A percentile compares a stretch with the other conserved stretches of the same genome.
Evolutionary conservation across 2,888 invertebrate species (phyloP).

Genomic region (Mellilla xanthometata): DNA sequence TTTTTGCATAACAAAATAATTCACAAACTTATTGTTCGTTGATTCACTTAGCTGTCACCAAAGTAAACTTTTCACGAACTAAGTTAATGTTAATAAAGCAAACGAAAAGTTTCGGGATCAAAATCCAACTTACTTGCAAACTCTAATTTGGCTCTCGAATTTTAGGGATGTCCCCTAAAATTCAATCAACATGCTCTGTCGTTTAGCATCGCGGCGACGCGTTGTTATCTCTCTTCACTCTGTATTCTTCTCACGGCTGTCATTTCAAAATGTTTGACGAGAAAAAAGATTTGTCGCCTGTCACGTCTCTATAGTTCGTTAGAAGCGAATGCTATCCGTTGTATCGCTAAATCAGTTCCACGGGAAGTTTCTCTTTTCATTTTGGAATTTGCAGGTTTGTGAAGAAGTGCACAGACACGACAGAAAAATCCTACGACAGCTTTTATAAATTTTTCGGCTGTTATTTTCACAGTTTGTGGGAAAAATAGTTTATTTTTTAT

Average conservation of each 20-base stretch:
- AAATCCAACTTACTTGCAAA: slow-evolving; percentile 12
- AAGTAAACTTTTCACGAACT: slow-evolving; percentile 9
- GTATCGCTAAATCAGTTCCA: slow-evolving; percentile 36
- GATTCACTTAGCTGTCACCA: slow-evolving; percentile 2
- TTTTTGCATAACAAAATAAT: too few relatives aligned
- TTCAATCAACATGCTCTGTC: slow-evolving; percentile 16
- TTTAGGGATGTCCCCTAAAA: slow-evolving; percentile 13
- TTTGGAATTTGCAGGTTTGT: too few relatives aligned
- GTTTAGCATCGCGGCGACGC: slow-evolving; percentile 6
- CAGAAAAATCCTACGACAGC: too few relatives aligned
- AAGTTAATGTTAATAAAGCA: slow-evolving; percentile 16
- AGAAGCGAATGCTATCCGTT: slow-evolving; percentile 46
- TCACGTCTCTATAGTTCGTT: slow-evolving; percentile 55
- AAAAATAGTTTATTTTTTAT: too few relatives aligned
- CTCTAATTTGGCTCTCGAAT: slow-evolving; percentile 8
- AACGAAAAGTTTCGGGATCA: slow-evolving; percentile 17
- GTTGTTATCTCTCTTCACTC: slow-evolving; percentile 5
- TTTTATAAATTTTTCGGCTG: too few relatives aligned
- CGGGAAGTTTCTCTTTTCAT: neutral
- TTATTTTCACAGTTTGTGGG: too few relatives aligned
- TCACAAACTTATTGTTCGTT: slow-evolving; percentile 4
- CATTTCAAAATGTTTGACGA: slow-evolving; percentile 41
- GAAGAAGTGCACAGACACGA: too few relatives aligned
- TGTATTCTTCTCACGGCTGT: slow-evolving; percentile 33
- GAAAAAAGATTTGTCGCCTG: slow-evolving; percentile 41